Evolutionary conservation across 2,888 invertebrate species (phyloP), one percentile per base, ranked within the genome.

Genomic region (Mesorhabditis belari): DNA sequence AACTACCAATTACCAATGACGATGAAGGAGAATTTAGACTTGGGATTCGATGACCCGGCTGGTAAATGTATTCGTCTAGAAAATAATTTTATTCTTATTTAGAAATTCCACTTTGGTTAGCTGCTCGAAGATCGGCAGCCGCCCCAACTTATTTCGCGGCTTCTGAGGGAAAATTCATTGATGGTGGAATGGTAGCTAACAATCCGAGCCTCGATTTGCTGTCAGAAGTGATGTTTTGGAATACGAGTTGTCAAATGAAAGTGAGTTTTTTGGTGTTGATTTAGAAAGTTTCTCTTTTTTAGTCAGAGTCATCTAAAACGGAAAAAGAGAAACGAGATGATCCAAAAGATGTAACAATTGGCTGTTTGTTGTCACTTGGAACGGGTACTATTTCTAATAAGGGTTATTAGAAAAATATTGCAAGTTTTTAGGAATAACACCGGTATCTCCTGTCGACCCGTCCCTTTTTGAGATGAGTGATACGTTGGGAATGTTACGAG

Each of bases 171-270:
- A 12, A 21, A 44, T 51, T 26, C 5, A 79, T 78, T 50, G 78
- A 78, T 56, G 78, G 78, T 4, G 78, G 78, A 55, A 73, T 77
- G 61, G 92, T 95, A 77, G 89, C 95, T 2, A 98, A 98, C 82
- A 98, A 98, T 81, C 96, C 98, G 0, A 93, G 95, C 0, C 81
- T 96, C 60, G 96, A 98, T 81, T 89, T 91, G 0, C 83, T 98
- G 74, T 91, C 95, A 0, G 96, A 98, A 83, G 88, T 96, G 49
- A 88, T 91, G 58, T 92, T 94, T 81, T 88, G 92, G 79, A 89
- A 91, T 79, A 85, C 89, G 65, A 91, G 92, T 0, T 83, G 92
- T 51, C 86, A 61, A 58, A 49, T 56, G 28, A 55, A 55, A 50
- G 19, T 19, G 29, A n/a, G n/a, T n/a, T 44, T 44, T 44, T 44